Base-by-base conservation (phyloP, 2,888 invertebrate genomes). In the Rhynchonema sp. region DNA sequence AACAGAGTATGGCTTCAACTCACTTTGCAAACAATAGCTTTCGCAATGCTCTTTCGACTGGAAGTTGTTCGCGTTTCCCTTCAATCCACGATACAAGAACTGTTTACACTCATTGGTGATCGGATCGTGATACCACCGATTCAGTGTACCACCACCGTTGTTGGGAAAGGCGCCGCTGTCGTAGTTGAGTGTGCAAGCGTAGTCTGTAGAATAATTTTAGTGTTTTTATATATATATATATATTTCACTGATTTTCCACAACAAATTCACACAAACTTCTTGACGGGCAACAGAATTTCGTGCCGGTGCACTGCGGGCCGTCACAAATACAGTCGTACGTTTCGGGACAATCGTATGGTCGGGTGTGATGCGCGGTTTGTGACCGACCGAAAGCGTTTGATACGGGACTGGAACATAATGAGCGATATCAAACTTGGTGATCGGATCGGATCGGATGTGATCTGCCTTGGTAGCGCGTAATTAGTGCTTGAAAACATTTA, bases 21-120 rank as follows among this genome's bases (percentile, higher is more conserved):
- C 61, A 71, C 71, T 69, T 56, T 69, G 68, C 65, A 70, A 69
- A 63, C 71, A 71, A 64, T 72, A 71, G 28, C 68, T 68, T 59
- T 71, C 69, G 63, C 71, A 71, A 61, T 71, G 71, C 55, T 71
- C 71, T 61, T 69, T 71, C 17, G 71, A 71, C 55, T 63, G 58
- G 60, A 68, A 67, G 58, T 59, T 59, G 49, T 62, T 62, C 30
- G 60, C 60, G 52, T 58, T 69, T 60, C 69, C 70, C 30, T 68
- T 66, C 61, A 66, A 66, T 61, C 70, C 70, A 58, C 68, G 68
- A 58, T 69, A 71, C 46, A 68, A 67, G 55, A 71, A 65, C 53
- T 69, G 67, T 46, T 70, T 61, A 61, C 71, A 71, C 59, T 69
- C 69, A 46, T 69, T 64, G 26, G 61, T 65, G 2, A 55, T 28